Percentiles rank a stretch among this genome's conserved stretches.
These are phyloP conservation scores for Agrotis clavis DNA, from an alignment of 2,888 invertebrate genomes.

Conservation along the genomic window DNA sequence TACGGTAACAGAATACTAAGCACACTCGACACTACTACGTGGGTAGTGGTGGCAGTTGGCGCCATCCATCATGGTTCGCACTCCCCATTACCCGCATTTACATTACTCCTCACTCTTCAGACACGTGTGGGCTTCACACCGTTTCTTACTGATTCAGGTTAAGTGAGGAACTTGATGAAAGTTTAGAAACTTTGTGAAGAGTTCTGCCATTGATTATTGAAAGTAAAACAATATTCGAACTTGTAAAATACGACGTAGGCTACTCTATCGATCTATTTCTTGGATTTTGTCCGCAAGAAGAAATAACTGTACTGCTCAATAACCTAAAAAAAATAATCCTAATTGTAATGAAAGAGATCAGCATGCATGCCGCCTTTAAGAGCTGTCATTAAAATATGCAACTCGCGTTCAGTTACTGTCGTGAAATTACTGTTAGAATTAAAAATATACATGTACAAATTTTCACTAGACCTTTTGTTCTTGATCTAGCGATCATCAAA, in stretches of 20 bases:
- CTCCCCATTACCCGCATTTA: slow-evolving; percentile 50
- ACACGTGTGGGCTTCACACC: slow-evolving; percentile 28
- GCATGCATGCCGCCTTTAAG: no score
- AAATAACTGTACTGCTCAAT: neutral
- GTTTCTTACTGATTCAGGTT: slow-evolving; percentile 27
- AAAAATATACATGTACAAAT: neutral
- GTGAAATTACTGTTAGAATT: no score
- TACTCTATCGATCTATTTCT: no score
- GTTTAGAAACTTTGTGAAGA: neutral
- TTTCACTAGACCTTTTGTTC: neutral
- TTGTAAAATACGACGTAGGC: no score
- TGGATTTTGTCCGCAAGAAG: neutral
- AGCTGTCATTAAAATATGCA: no score
- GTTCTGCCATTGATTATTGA: neutral
- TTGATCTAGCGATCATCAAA: slow-evolving; percentile 7
- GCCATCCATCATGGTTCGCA: slow-evolving; percentile 53
- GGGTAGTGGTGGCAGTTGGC: slow-evolving; percentile 43
- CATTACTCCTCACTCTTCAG: slow-evolving; percentile 11
- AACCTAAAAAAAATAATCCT: no score
- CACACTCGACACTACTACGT: slow-evolving; percentile 23
- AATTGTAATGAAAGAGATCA: no score
- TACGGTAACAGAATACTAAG: slow-evolving; percentile 18
- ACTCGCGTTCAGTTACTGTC: no score
- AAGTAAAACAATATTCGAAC: no score
- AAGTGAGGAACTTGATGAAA: neutral